Evolutionary conservation across 2,888 invertebrate species (phyloP).

Genomic region (Autographa pulchrina): DNA sequence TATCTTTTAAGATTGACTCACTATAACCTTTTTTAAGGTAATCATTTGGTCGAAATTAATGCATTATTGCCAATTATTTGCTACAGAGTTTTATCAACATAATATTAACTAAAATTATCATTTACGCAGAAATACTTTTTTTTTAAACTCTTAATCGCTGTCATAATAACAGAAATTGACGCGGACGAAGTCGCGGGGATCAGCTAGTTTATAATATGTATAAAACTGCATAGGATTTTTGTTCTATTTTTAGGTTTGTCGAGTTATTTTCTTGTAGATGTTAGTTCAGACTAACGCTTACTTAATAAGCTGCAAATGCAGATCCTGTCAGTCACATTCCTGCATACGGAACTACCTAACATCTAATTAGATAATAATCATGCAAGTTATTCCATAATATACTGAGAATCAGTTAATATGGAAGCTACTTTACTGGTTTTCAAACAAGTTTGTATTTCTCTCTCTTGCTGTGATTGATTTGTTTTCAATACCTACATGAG

Average conservation of each 20-base stretch:
- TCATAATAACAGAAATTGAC: too few species aligned
- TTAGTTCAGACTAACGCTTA: not conserved
- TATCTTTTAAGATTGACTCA: too few species aligned
- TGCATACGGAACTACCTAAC: conserved; percentile 2
- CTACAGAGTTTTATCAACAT: too few species aligned
- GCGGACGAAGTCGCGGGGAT: too few species aligned
- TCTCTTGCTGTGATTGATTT: not conserved
- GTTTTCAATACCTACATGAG: not conserved
- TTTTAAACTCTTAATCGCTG: too few species aligned
- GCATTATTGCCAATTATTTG: too few species aligned
- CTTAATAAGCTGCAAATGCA: not conserved
- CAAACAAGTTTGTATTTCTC: not conserved
- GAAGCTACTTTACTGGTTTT: not conserved
- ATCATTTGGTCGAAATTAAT: too few species aligned
- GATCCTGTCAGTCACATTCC: conserved; percentile 1
- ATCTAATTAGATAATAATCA: conserved; percentile 5
- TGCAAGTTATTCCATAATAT: not conserved
- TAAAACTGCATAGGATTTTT: too few species aligned
- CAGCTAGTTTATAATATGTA: too few species aligned
- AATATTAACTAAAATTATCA: too few species aligned
- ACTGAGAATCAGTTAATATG: not conserved
- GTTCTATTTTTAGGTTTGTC: not conserved
- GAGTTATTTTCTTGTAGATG: not conserved
- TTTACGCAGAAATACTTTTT: too few species aligned
- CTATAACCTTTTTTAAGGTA: too few species aligned